Evolutionary conservation across 2,888 invertebrate genomes (phyloP).

Genomic region (Noctuana brunneofusca): DNA sequence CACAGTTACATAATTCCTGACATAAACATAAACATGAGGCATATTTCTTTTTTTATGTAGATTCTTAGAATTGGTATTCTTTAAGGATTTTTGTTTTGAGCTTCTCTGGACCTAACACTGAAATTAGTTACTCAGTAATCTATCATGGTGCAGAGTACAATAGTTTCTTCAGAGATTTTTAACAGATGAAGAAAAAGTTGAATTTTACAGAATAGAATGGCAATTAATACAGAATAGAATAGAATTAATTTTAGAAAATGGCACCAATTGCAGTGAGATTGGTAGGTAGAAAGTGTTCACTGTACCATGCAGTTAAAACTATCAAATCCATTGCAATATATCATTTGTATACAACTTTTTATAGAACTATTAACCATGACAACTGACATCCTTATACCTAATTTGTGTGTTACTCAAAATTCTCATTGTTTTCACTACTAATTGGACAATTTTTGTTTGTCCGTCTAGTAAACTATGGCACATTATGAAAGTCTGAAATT

Average conservation of each 20-base stretch:
- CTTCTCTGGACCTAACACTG: too few species aligned
- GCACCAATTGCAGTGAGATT: conserved; percentile 13
- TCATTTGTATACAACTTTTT: conserved; percentile 31
- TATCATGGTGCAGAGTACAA: not conserved
- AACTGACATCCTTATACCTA: not conserved
- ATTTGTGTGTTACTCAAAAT: not conserved
- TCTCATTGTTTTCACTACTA: not conserved
- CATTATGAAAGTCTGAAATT: too few species aligned
- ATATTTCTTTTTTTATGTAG: not conserved
- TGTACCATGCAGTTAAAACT: conserved; percentile 42
- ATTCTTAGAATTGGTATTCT: not conserved
- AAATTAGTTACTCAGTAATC: too few species aligned
- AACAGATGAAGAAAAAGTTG: not conserved
- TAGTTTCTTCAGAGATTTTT: not conserved
- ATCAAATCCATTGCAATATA: conserved; percentile 39
- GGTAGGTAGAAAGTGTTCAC: conserved; percentile 41
- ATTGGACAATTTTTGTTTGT: too few species aligned
- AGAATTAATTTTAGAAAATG: too few species aligned
- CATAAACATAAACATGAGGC: conserved; percentile 5
- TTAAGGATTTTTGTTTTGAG: not conserved
- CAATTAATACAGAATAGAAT: conserved; percentile 4
- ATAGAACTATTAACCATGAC: conserved; percentile 35
- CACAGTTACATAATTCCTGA: conserved; percentile 19
- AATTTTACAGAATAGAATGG: not conserved
- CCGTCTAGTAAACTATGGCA: too few species aligned